Base-by-base conservation (phyloP, 2,888 invertebrate species). In the Tanypteryx hageni region DNA sequence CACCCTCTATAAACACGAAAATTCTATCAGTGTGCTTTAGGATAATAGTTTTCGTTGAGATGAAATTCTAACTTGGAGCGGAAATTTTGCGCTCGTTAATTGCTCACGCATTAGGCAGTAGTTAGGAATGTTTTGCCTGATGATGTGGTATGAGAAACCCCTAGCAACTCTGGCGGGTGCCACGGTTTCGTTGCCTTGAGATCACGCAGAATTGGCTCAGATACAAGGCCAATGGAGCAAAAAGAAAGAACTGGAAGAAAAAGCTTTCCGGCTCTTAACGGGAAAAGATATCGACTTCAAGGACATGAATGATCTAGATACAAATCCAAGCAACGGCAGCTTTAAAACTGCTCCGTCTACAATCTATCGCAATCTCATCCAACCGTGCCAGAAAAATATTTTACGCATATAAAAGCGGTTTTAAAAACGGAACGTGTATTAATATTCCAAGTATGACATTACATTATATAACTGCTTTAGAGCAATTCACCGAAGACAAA, bases 141-240 rank as follows among this genome's bases (percentile, higher is more conserved):
- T 16, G 82, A n/a, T 0, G 10, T 14, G 18, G 18, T 16, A 57
- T 16, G 18, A 18, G 83, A 18, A n/a, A 59, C 13, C 27, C 31
- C 59, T 59, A 18, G 18, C n/a, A 56, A 64, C 64, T 44, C 64
- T 44, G 13, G 64, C 7, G 22, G 10, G 14, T 10, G 44, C 31
- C 58, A 64, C 68, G 7, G 18, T 18, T 56, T 89, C 31, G 89
- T 89, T 89, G 61, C 89, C 89, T 89, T 89, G 89, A 89, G 61
- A 89, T 64, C 61, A 44, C 61, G 64, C 64, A 61, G 59, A 89
- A 89, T 89, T 89, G 89, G 89, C 89, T 89, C 89, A 61, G 18
- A 44, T 56, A 68, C 89, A 89, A 89, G 89, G 89, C n/a, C 89
- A n/a, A 16, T n/a, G 64, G 64, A 68, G 64, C 89, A 89, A 44